Base-by-base conservation (phyloP, 2,888 invertebrate species). In the Hypselothyrea guttata region DNA sequence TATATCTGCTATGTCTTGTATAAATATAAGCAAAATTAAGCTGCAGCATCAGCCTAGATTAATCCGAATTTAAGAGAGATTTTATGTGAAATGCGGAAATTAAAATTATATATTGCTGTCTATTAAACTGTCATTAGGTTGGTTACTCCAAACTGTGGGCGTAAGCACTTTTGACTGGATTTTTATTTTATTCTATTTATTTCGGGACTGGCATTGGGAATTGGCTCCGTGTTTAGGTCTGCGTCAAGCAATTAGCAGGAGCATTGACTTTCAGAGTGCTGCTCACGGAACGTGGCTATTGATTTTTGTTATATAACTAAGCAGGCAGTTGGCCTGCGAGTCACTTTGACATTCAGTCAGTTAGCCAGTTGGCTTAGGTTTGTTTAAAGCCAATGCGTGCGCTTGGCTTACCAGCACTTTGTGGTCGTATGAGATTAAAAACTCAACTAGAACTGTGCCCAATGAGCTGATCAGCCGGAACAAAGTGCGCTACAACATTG, bases 401-500 rank as follows among this genome's bases (percentile, higher is more conserved):
- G 47, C 61, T 60, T 59, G 44, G 62, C 51, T 74, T 57, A 51
- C n/a, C 54, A 52, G 28, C 38, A 41, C 30, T 65, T 45, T 51
- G 30, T 45, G 35, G 34, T 15, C 34, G 28, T 28, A 57, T 49
- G 48, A 49, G 52, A 64, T 70, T 53, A 40, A 49, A 65, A 35
- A 12, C 49, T 45, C 30, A 51, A 66, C 64, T 62, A 63, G 55
- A 55, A 35, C 31, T 55, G 64, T 83, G 78, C 63, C 44, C 70
- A 78, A 73, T 78, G 78, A 78, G 81, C 84, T 66, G 78, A 71
- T 83, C 74, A 78, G 54, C 71, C 56, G 78, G 84, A 84, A 78
- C 61, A 58, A 68, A 84, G 71, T 76, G 62, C 67, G 52, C 27
- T 55, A 44, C 42, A 46, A 30, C 46, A 64, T 54, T 65, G 64